A percentile compares a stretch with the other conserved stretches of the same genome.
These are phyloP conservation scores for Muscina levida DNA, from an alignment of 2,888 invertebrate genomes.

Conservation along the genomic window DNA sequence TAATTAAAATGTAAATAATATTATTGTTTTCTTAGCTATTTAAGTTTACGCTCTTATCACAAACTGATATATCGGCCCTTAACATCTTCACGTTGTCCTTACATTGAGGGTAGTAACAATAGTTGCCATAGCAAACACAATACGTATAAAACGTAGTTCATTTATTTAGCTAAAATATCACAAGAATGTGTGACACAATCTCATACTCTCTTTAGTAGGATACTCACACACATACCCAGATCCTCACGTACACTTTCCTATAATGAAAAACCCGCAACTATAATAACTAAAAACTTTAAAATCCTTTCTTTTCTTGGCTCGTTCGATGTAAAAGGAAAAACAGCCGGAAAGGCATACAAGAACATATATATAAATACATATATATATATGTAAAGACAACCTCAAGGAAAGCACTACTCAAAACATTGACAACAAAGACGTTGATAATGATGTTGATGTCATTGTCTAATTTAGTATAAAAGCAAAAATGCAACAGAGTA, in stretches of 20 bases:
- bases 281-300: constrained; percentile 54
- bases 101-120: constrained; percentile 14
- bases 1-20: too few relatives aligned
- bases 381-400: constrained; percentile 61
- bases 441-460: constrained; percentile 77
- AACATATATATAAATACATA: constrained; percentile 68
- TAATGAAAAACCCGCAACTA: constrained; percentile 25
- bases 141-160: constrained; percentile 60
- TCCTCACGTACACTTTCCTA: neutral
- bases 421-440: constrained; percentile 59
- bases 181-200: constrained; percentile 64
- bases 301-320: neutral
- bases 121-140: constrained; percentile 30
- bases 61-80: neutral
- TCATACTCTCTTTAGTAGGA: neutral
- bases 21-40: too few relatives aligned
- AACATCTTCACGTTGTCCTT: neutral
- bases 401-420: constrained; percentile 43
- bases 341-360: constrained; percentile 14
- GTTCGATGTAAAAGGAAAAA: constrained; percentile 4
- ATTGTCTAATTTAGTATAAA: constrained; percentile 74
- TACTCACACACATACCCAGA: too few relatives aligned
- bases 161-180: constrained; percentile 66
- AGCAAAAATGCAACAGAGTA: constrained; percentile 53
- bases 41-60: too few relatives aligned